Evolutionary conservation across 2,888 invertebrate species (phyloP), one percentile per base, ranked within the genome.

Genomic region (Leucophora obtusa): DNA sequence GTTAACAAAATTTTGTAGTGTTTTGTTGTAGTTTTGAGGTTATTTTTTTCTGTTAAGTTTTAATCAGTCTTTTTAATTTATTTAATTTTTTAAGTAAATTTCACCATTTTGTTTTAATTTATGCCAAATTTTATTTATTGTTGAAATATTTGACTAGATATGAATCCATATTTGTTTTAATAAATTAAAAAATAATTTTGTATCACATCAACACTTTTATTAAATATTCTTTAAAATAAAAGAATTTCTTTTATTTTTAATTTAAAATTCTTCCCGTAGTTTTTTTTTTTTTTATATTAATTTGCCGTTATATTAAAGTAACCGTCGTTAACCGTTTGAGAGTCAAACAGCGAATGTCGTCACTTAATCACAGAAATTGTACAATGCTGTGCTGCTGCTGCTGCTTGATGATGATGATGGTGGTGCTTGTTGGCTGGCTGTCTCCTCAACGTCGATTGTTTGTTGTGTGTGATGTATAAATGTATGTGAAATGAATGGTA

Each of bases 321-420:
- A 78, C 87, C 86, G 88, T 88, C 88, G 88, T 88, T 88, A 86
- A 87, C 86, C 87, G 87, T 86, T 87, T 86, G 87, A 88, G 87
- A 86, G 88, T 87, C 87, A 86, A 87, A 87, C 87, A 87, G 87
- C 87, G 88, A 88, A 89, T 88, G 88, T 82, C 83, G 83, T 82
- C 82, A 84, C 83, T 79, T 83, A 83, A 84, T 83, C 84, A 83
- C 83, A 72, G 77, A 77, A 69, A 76, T 72, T 72, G 79, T 79
- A 76, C 76, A 80, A 79, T 83, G 80, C 82, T 78, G 72, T 82
- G 74, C 78, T 71, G 71, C 74, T 69, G 72, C 60, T 73, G 68
- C 75, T 74, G 62, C 62, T 62, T 79, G 82, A 76, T 81, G 83
- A 75, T 58, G 73, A 28, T 82, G 74, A 75, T 71, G 71, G 71